Evolutionary conservation across 1,140 invertebrate genomes (phyloP), one percentile per base, ranked within the genome.

Genomic region (Vollenhovia emeryi): DNA sequence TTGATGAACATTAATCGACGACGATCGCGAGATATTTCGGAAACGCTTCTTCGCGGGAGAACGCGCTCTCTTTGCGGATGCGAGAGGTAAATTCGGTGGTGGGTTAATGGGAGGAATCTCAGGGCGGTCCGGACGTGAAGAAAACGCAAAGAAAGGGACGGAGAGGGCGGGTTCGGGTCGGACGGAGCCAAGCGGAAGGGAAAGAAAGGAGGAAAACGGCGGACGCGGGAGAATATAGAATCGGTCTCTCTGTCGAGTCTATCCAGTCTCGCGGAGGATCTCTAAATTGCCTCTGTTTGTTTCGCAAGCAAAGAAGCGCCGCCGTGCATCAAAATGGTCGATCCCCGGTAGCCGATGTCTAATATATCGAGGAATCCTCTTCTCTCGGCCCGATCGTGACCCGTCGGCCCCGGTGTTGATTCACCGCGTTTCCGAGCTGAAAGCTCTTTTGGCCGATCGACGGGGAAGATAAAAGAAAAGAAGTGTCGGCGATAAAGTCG

Each of bases 201-300:
- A 43, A 57, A 33, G 43, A 27, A 43, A 68, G 68, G n/a, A 85
- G 30, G 55, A 87, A 66, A 84, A 69, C 30, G 48, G 18, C 27
- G 60, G 48, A 18, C 36, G n/a, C n/a, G 45, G n/a, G 30, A 18
- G 43, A 75, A 45, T 85, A 74, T 79, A 71, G 80, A 82, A 73
- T 87, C 80, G 59, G 80, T 89, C 71, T 89, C 87, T 69, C 71
- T 60, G 78, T 52, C 21, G 69, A 69, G 60, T 78, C 73, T 86
- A 66, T 87, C 80, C 69, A 87, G 55, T 64, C 48, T 50, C 68
- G 24, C 74, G 62, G 9, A 82, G 73, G 78, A 87, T 89, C 78
- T 87, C 60, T 75, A 84, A 91, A 84, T 91, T 75, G 85, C n/a
- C 79, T 60, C 79, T 91, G 89, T 91, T 92, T 92, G 91, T 91